Percentiles rank a stretch among this genome's conserved stretches.
phyloP scores from a whole-genome alignment of 2,113 vertebrate genomes.

The Dipodomys stephensi region DNA sequence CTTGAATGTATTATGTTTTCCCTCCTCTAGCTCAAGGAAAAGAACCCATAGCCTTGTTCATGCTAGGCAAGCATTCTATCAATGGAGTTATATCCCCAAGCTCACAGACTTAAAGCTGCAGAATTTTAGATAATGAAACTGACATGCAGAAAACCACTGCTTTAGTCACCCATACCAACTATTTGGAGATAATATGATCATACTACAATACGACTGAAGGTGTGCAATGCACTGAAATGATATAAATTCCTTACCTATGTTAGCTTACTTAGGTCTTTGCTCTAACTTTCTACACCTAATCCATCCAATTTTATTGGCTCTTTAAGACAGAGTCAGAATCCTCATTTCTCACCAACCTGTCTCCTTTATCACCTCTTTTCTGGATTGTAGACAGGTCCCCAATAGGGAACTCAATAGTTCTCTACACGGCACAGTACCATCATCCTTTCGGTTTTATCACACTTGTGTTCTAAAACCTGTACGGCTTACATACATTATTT shows the following conservation, averaged over 20 bases:
- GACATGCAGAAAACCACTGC: neutral
- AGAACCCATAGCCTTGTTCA: too few species aligned
- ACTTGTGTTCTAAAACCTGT: neutral
- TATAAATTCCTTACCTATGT: neutral
- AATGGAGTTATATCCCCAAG: too few species aligned
- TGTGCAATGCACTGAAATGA: neutral
- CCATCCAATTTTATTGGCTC: neutral
- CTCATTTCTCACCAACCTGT: neutral
- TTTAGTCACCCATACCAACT: neutral
- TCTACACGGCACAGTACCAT: neutral
- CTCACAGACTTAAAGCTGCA: neutral
- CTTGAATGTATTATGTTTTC: too few species aligned
- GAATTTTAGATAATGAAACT: constrained; percentile 25
- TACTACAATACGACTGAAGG: neutral
- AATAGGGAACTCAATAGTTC: neutral
- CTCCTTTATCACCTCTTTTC: neutral
- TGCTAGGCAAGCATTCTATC: too few species aligned
- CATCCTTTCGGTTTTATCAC: neutral
- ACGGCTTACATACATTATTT: too few species aligned
- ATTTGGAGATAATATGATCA: neutral
- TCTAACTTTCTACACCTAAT: neutral
- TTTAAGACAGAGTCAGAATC: neutral
- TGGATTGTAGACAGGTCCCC: neutral
- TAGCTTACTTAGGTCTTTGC: constrained; percentile 19
- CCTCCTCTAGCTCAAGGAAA: too few species aligned